Evolutionary conservation across 2,113 vertebrate species (phyloP).

Genomic region (Entomyzon cyanotis): DNA sequence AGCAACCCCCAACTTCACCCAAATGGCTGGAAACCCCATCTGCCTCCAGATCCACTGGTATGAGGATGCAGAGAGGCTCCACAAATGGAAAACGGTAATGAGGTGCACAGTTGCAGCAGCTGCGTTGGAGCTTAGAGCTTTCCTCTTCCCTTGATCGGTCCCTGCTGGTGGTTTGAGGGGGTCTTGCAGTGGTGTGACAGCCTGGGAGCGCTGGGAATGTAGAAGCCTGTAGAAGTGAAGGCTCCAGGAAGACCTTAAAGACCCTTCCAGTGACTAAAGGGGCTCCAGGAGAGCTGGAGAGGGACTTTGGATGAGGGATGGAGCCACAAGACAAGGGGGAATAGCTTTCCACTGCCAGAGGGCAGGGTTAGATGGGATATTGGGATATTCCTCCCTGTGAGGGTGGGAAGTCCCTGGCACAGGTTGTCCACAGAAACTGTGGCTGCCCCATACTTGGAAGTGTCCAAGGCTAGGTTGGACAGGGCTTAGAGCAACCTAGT

Average conservation of each 20-base stretch:
- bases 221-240: background rate
- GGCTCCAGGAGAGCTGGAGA: background rate
- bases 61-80: slow-evolving; percentile 74
- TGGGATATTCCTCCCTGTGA: background rate
- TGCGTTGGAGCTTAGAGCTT: background rate
- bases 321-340: background rate
- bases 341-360: background rate
- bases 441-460: background rate
- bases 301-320: background rate
- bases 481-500: background rate
- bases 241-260: background rate
- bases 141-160: background rate
- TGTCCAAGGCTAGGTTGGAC: rapidly evolving
- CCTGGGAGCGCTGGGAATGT: background rate
- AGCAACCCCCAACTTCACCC: slow-evolving; percentile 88
- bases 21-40: slow-evolving; percentile 94
- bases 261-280: background rate
- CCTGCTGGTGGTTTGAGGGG: background rate
- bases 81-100: slow-evolving; percentile 59
- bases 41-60: slow-evolving; percentile 94
- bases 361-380: background rate
- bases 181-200: background rate
- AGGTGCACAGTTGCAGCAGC: background rate
- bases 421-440: background rate
- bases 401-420: background rate